Evolutionary conservation across 2,888 invertebrate species (phyloP).

Genomic region (Drosophila demipolita): DNA sequence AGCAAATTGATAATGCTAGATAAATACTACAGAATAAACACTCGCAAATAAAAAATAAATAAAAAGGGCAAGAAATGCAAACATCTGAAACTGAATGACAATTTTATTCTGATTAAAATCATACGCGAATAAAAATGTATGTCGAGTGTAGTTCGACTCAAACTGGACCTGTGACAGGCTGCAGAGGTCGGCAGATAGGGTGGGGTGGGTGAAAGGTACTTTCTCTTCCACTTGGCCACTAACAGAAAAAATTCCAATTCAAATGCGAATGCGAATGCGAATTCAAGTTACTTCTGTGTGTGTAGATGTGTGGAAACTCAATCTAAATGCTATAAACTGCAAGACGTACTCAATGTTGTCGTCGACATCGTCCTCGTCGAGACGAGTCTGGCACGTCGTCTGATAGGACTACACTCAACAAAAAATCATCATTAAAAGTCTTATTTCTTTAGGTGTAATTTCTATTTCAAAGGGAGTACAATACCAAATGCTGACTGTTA

Average conservation of each 20-base stretch:
- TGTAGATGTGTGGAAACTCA: conserved; percentile 70
- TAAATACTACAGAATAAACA: conserved; percentile 19
- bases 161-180: conserved; percentile 16
- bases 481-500: too few species aligned
- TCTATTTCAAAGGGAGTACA: not conserved
- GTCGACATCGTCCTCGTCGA: conserved; percentile 18
- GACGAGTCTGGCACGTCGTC: conserved; percentile 28
- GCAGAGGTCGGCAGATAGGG: not conserved
- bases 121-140: conserved; percentile 41
- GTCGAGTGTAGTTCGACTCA: conserved; percentile 31
- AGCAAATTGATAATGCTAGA: conserved; percentile 23
- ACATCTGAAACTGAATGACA: conserved; percentile 44
- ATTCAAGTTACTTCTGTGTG: conserved; percentile 54
- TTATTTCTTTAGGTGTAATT: not conserved
- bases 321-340: conserved; percentile 77
- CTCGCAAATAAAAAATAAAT: conserved; percentile 7
- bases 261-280: conserved; percentile 54
- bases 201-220: conserved; percentile 31
- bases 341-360: conserved; percentile 61
- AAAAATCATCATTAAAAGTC: not conserved
- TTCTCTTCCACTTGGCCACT: conserved; percentile 55
- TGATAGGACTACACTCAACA: conserved; percentile 23
- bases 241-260: conserved; percentile 66
- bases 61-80: conserved; percentile 13
- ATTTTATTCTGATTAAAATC: conserved; percentile 78